Evolutionary conservation across 2,797 vertebrate genomes (phyloP).

Genomic region (Cyclura pinguis): DNA sequence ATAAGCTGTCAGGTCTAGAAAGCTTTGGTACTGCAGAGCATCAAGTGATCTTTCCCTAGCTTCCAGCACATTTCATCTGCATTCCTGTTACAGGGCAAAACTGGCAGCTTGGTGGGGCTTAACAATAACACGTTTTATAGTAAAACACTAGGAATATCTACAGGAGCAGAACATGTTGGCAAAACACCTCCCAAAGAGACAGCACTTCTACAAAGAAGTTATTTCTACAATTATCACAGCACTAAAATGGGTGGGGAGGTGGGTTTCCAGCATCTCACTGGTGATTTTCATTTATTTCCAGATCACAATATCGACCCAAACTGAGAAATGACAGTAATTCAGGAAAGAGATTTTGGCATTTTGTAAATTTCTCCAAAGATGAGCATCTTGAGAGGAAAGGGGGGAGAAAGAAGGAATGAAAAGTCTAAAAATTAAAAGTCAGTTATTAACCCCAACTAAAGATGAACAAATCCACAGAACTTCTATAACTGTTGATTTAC

Average conservation of each 20-base stretch:
- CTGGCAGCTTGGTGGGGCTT: constrained; percentile 51
- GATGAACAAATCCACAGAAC: too few relatives aligned
- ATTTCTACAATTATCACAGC: constrained; percentile 60
- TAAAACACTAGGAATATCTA: background rate
- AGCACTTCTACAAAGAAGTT: constrained; percentile 61
- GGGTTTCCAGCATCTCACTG: constrained; percentile 67
- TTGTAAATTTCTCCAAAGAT: constrained; percentile 47
- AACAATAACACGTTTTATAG: background rate
- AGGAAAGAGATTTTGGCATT: constrained; percentile 59
- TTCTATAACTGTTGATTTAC: too few relatives aligned
- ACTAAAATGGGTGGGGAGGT: constrained; percentile 65
- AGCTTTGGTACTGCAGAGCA: constrained; percentile 52
- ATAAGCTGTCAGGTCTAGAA: constrained; percentile 46
- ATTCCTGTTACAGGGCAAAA: constrained; percentile 31
- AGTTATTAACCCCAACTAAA: background rate
- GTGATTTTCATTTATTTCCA: constrained; percentile 77
- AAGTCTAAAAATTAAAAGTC: background rate
- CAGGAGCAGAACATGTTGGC: background rate
- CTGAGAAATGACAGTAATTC: constrained; percentile 67
- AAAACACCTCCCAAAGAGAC: constrained; percentile 51
- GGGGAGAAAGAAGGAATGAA: fast-evolving
- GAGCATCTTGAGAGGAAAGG: background rate
- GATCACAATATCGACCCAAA: constrained; percentile 77
- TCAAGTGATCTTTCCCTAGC: constrained; percentile 39
- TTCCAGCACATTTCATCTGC: constrained; percentile 9